A percentile compares a stretch with the other conserved stretches of the same genome.
These are phyloP conservation scores for Anoplolepis gracilipes DNA, from an alignment of 1,140 invertebrate genomes.

Conservation along the genomic window DNA sequence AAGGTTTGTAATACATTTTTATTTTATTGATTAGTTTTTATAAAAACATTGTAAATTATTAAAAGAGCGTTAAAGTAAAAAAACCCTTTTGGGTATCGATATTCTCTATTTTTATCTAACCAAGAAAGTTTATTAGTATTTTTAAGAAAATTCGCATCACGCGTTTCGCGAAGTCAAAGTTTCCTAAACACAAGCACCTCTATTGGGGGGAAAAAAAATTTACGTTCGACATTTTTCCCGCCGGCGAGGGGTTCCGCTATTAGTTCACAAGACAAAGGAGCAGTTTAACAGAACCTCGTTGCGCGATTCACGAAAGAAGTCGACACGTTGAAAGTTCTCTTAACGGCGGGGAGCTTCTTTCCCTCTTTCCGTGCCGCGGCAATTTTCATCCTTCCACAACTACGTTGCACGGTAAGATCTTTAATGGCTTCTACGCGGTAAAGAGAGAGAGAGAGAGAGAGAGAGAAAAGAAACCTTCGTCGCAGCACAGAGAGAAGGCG, in stretches of 20 bases:
- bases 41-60: not conserved
- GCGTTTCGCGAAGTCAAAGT: not conserved
- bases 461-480: slow-evolving; percentile 11
- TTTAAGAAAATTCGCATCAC: not conserved
- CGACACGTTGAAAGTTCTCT: slow-evolving; percentile 64
- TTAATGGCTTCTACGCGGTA: slow-evolving; percentile 61
- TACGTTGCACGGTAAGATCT: slow-evolving; percentile 60
- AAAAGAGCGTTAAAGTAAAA: not conserved
- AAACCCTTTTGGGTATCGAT: not conserved
- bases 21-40: not conserved
- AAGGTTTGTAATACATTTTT: not conserved
- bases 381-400: slow-evolving; percentile 61
- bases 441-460: not conserved
- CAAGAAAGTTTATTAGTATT: not conserved
- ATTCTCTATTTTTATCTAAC: not conserved
- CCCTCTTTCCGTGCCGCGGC: slow-evolving; percentile 37
- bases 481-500: not conserved
- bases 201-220: slow-evolving; percentile 23
- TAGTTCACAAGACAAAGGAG: slow-evolving; percentile 49
- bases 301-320: slow-evolving; percentile 59
- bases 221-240: slow-evolving; percentile 40
- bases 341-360: slow-evolving; percentile 53
- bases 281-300: slow-evolving; percentile 53
- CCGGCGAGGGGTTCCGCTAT: slow-evolving; percentile 32
- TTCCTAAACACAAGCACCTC: not conserved